phyloP scores from a whole-genome alignment of 2,888 invertebrate genomes.

The Agrochola circellaris region DNA sequence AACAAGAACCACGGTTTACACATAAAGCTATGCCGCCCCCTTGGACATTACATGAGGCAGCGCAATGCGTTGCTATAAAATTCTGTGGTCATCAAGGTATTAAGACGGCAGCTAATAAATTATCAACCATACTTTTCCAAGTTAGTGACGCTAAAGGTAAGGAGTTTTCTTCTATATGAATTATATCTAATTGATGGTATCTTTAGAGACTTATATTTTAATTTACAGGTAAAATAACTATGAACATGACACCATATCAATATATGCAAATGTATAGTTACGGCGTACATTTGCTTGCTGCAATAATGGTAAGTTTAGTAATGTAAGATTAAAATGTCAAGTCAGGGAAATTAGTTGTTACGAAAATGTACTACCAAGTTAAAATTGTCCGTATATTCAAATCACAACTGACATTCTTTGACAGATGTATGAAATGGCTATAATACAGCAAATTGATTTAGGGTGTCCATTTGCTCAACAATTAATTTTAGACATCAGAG shows the following conservation, averaged over 20 bases:
- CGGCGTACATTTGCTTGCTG: constrained; percentile 87
- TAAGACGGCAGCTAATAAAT: constrained; percentile 75
- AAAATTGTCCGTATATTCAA: background rate
- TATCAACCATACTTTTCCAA: constrained; percentile 73
- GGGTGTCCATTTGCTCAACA: background rate
- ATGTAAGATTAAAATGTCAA: too few relatives aligned
- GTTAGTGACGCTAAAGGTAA: constrained; percentile 78
- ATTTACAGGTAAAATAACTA: constrained; percentile 86
- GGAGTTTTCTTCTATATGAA: constrained; percentile 2
- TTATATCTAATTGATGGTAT: background rate
- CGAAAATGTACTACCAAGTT: background rate
- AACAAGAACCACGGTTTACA: constrained; percentile 69
- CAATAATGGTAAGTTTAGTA: constrained; percentile 79
- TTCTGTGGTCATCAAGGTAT: constrained; percentile 71
- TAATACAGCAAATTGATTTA: background rate
- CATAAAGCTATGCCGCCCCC: constrained; percentile 76
- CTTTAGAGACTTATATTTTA: constrained; percentile 62
- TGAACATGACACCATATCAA: constrained; percentile 85
- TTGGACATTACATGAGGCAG: constrained; percentile 82
- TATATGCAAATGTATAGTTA: constrained; percentile 90
- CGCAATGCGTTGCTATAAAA: constrained; percentile 78
- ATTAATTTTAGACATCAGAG: background rate
- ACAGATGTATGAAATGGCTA: background rate
- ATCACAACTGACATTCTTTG: too few relatives aligned
- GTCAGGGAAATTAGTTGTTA: too few relatives aligned